Evolutionary conservation across 2,888 invertebrate genomes (phyloP).

Genomic region (Adelognathus sp.): DNA sequence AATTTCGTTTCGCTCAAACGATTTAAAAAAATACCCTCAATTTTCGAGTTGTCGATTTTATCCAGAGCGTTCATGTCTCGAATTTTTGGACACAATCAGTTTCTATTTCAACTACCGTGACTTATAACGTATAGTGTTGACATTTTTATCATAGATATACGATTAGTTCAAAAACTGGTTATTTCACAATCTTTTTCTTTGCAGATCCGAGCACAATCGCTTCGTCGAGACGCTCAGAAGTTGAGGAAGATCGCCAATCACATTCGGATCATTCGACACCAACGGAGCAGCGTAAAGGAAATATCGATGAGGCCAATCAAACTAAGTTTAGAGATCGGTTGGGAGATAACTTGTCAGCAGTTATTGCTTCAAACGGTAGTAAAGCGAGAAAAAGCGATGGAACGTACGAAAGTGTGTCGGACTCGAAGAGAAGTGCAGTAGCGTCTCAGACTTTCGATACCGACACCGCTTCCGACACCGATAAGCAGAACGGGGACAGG

Average conservation of each 20-base stretch:
- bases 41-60: too few species aligned
- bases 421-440: not conserved
- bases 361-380: not conserved
- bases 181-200: not conserved
- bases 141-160: not conserved
- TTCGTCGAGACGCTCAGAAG: slow-evolving; percentile 1
- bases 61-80: too few species aligned
- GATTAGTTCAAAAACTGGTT: not conserved
- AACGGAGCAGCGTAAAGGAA: not conserved
- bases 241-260: not conserved
- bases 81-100: too few species aligned
- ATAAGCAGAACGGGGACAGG: not conserved
- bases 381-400: slow-evolving; percentile 24
- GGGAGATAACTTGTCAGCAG: slow-evolving; percentile 20
- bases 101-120: not conserved
- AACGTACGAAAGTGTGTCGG: slow-evolving; percentile 7
- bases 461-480: not conserved
- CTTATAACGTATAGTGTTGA: not conserved
- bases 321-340: slow-evolving; percentile 20
- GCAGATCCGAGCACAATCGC: slow-evolving; percentile 9
- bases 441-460: slow-evolving; percentile 10
- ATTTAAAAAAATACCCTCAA: too few species aligned
- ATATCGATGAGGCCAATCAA: not conserved
- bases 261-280: slow-evolving; percentile 7
- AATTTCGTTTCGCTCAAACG: too few species aligned